Base-by-base conservation (phyloP, 1,140 invertebrate genomes). In the Dendrolimus kikuchii region DNA sequence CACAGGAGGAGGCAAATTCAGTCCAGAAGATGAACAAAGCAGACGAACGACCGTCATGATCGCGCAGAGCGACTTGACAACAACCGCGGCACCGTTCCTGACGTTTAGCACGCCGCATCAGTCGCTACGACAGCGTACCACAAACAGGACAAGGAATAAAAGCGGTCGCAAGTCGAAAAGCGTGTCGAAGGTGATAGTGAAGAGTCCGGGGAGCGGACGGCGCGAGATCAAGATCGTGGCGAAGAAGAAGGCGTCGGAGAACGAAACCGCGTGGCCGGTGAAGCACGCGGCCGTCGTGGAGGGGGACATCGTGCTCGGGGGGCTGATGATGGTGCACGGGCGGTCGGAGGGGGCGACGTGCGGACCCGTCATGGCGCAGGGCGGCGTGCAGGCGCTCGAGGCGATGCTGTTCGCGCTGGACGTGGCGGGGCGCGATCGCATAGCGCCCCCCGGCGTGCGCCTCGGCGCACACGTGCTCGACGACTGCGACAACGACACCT, bases 401-500 rank as follows among this genome's bases (percentile, higher is more conserved):
- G 93, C 93, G 0, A 98, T 98, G 96, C 88, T 98, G 40, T 98
- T 94, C 77, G 97, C 96, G 0, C 75, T 98, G 67, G 96, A 98
- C 77, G 68, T 53, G 42, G 90, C 68, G 5, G 51, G 52, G 46
- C 53, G 63, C 49, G 56, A 54, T 2, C 36, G 38, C n/a, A 62
- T 77, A 4, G 48, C 58, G 7, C 81, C 95, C 40, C 93, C 94
- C 0, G 94, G 94, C 42, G 90, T 97, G 9, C 92, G 89, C 40
- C 85, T 98, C 5, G 96, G 96, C 6, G 95, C 95, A 0, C 93
- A 97, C 70, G 94, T 98, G 44, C 90, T 98, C 49, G 96, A 98
- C 76, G 97, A 99, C 84, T 99, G 97, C 80, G 96, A 98, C 84
- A 95, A 96, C 82, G 97, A 99, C 81, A 98, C 96, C 6, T 97